A percentile compares a stretch with the other conserved stretches of the same genome.
Conservation (phyloP, 23 tunicate genomes). For the Ciona savignyi region DNA sequence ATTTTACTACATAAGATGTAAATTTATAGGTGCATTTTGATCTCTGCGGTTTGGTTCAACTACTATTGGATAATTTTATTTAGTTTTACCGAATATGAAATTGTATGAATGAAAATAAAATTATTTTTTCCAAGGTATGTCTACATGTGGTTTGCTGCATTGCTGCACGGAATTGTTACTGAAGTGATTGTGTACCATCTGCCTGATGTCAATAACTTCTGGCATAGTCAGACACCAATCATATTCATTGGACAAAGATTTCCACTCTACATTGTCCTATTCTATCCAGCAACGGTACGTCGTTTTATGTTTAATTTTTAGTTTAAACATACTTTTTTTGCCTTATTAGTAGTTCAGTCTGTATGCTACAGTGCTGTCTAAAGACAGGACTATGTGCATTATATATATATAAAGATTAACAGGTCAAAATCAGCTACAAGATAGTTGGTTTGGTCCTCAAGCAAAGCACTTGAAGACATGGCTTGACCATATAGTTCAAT, state of each 20-base stretch:
- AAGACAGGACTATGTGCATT: background rate
- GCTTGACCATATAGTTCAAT: no score
- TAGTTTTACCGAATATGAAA: no score
- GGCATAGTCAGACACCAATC: conserved; percentile 81
- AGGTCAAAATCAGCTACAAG: background rate
- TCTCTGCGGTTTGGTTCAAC: no score
- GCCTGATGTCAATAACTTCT: conserved; percentile 83
- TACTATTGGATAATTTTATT: no score
- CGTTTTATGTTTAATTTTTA: no score
- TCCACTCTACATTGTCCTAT: conserved; percentile 83
- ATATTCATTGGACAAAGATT: conserved; percentile 73
- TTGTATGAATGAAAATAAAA: no score
- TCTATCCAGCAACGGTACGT: conserved; percentile 84
- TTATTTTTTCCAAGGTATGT: conserved; percentile 51
- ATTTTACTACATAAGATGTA: no score
- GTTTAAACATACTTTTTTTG: background rate
- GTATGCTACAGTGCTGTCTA: no score
- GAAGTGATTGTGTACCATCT: conserved; percentile 55
- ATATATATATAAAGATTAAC: background rate
- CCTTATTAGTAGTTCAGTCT: no score
- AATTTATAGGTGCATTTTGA: no score
- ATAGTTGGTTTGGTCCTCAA: background rate
- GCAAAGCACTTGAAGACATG: no score
- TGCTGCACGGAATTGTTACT: conserved; percentile 81
- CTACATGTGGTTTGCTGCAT: conserved; percentile 86